A percentile compares a stretch with the other conserved stretches of the same genome.
These are phyloP conservation scores for Euwallacea similis DNA, from an alignment of 1,140 invertebrate species.

Conservation along the genomic window DNA sequence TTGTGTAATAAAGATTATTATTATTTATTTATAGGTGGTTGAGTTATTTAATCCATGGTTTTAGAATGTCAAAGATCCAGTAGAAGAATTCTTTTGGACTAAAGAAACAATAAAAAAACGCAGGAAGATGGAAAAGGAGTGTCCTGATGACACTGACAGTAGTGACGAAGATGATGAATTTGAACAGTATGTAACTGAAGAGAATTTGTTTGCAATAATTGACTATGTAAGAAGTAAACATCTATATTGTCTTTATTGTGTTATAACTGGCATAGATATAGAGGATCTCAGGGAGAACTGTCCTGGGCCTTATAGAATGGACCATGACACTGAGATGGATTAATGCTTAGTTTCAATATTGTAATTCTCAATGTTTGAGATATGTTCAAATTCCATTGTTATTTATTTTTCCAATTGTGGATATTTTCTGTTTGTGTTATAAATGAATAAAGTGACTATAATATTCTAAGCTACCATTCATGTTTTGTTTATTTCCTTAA, in stretches of 20 bases:
- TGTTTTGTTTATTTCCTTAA: not conserved
- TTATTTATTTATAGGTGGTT: not conserved
- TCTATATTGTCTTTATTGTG: slow-evolving; percentile 80
- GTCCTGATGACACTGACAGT: slow-evolving; percentile 44
- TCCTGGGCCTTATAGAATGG: slow-evolving; percentile 66
- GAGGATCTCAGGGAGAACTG: slow-evolving; percentile 68
- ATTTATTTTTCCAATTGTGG: slow-evolving; percentile 28
- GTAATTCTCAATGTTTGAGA: not conserved
- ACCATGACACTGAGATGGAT: slow-evolving; percentile 57
- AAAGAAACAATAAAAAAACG: slow-evolving; percentile 49
- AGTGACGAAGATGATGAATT: slow-evolving; percentile 48
- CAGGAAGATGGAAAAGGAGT: slow-evolving; percentile 52
- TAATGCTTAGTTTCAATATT: slow-evolving; percentile 8
- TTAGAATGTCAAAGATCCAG: slow-evolving; percentile 57
- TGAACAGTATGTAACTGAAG: slow-evolving; percentile 50
- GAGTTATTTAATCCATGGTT: slow-evolving; percentile 12
- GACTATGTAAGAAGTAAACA: slow-evolving; percentile 70
- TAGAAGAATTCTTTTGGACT: slow-evolving; percentile 72
- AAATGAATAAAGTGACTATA: slow-evolving; percentile 8
- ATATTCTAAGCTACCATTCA: not conserved
- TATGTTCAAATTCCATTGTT: slow-evolving; percentile 14
- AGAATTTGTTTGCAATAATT: slow-evolving; percentile 56
- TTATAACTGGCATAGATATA: slow-evolving; percentile 63
- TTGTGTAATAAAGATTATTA: not conserved
- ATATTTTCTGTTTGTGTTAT: slow-evolving; percentile 25